Evolutionary conservation across 2,113 vertebrate species (phyloP), one percentile per base, ranked within the genome.

Genomic region (Lynx canadensis): DNA sequence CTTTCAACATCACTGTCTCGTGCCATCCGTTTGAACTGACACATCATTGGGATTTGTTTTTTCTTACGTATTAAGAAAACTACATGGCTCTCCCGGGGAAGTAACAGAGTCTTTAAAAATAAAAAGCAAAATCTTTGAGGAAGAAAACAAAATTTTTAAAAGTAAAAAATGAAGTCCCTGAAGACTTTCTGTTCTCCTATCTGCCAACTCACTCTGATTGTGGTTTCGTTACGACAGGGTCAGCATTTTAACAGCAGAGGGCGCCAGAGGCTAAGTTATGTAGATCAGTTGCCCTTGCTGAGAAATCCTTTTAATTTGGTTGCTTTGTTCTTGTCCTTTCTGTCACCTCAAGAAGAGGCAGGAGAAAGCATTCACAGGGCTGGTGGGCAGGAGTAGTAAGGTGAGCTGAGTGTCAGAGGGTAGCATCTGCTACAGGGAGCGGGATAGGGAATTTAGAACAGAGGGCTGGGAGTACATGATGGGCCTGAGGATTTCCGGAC

Each of bases 181-280:
- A 50, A 76, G 79, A 68, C 15, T 74, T 36, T 50, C 48, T 55
- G 21, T 27, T 55, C 81, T 89, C 18, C 68, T 38, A 60, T 41
- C 27, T 21, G 57, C 16, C 38, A 41, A 16, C 12, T 38, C 21
- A 66, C 90, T 12, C 45, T 29, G 12, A 41, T 21, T 14, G 68
- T 23, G 11, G 68, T 83, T 73, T 52, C 25, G 45, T 79, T 81
- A 15, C 13, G 57, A 36, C 50, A 9, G 36, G 13, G 76, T 65
- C 79, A 89, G 27, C 21, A 23, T 93, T 83, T 76, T 3, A 82
- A 80, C 99, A 98, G 98, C 31, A 99, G 99, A 98, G 98, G 98
- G 99, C 97, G 92, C 96, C 97, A 92, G 94, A 84, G 95, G 45
- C 85, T 96, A 95, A 98, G 38, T 89, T 95, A 94, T 91, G 21